Evolutionary conservation across 2,797 vertebrate species (phyloP).

Genomic region (Acrocephalus scirpaceus): DNA sequence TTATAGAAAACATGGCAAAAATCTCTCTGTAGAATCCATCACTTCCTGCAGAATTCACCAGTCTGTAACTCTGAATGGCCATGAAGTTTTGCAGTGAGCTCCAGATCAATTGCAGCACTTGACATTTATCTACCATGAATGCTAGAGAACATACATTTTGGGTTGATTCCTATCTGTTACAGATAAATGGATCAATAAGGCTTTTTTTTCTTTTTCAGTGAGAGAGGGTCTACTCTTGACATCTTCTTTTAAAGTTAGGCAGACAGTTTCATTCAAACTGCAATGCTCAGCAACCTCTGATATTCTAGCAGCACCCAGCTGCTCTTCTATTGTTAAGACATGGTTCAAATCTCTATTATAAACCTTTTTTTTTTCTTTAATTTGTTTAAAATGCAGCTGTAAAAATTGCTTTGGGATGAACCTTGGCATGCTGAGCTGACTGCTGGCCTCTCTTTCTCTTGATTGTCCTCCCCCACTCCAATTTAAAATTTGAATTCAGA

Average conservation of each 20-base stretch:
- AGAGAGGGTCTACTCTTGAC: background rate
- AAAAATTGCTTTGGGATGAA: constrained; percentile 46
- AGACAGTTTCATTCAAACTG: constrained; percentile 15
- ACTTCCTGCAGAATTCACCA: background rate
- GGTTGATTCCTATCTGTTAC: constrained; percentile 29
- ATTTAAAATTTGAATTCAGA: constrained; percentile 36
- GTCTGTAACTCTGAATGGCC: background rate
- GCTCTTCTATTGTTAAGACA: constrained; percentile 8
- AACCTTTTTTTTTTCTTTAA: background rate
- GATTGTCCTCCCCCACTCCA: background rate
- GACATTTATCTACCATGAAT: constrained; percentile 36
- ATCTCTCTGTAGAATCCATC: background rate
- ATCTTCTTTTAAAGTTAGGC: constrained; percentile 12
- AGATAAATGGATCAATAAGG: constrained; percentile 41
- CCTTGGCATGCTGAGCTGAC: background rate
- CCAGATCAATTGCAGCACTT: constrained; percentile 41
- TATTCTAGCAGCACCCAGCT: background rate
- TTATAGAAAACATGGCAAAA: background rate
- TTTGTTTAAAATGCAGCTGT: constrained; percentile 6
- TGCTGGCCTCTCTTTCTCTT: background rate
- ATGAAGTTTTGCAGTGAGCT: constrained; percentile 3
- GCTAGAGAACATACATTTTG: background rate
- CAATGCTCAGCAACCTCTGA: background rate
- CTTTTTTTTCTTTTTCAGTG: background rate
- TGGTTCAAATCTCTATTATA: background rate